Evolutionary conservation across 1,140 invertebrate genomes (phyloP).

Genomic region (Trigoniulus corallinus): DNA sequence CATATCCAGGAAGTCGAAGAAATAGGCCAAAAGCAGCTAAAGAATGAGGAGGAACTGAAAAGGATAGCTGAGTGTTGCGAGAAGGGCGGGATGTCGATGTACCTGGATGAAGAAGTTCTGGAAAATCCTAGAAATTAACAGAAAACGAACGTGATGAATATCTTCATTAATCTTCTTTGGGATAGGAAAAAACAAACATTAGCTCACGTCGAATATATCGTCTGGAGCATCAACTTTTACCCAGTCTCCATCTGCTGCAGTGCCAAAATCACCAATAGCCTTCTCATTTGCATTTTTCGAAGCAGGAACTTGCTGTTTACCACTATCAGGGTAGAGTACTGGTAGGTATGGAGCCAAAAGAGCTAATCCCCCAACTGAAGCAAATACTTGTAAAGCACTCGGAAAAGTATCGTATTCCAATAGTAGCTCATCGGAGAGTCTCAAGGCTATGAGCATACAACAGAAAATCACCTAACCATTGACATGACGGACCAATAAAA

Average conservation of each 20-base stretch:
- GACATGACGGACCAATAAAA: too few species aligned
- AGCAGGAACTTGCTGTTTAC: constrained; percentile 22
- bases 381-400: constrained; percentile 62
- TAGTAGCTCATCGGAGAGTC: too few species aligned
- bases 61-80: constrained; percentile 18
- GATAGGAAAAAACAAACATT: not conserved
- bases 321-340: constrained; percentile 62
- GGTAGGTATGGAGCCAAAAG: constrained; percentile 70
- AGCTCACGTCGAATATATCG: constrained; percentile 45
- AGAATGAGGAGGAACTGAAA: constrained; percentile 65
- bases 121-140: constrained; percentile 11
- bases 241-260: constrained; percentile 42
- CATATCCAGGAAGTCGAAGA: constrained; percentile 69
- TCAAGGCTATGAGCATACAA: too few species aligned
- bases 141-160: not conserved
- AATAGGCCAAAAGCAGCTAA: constrained; percentile 77
- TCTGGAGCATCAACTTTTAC: constrained; percentile 54
- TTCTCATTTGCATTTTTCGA: constrained; percentile 1
- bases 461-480: too few species aligned
- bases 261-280: constrained; percentile 7
- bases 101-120: constrained; percentile 20
- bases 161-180: not conserved
- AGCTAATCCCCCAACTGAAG: constrained; percentile 66
- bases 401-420: constrained; percentile 27
- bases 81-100: constrained; percentile 8